Percentiles rank a stretch among this genome's conserved stretches.
phyloP scores from a whole-genome alignment of 2,888 invertebrate species.

The Hyles lineata region DNA sequence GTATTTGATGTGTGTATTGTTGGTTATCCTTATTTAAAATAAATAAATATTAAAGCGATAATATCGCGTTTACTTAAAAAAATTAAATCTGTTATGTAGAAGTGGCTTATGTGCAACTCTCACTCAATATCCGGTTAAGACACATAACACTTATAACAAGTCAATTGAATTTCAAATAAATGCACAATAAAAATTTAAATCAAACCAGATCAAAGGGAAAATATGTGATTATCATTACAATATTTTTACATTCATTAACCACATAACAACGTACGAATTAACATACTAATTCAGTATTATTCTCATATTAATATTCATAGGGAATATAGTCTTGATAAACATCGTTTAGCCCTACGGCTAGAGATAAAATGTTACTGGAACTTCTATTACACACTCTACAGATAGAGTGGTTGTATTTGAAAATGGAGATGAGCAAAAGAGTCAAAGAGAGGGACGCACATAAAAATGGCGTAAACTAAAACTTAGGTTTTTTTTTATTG shows the following conservation, averaged over 20 bases:
- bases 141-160: not conserved
- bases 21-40: too few species aligned
- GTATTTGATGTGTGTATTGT: too few species aligned
- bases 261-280: slow-evolving; percentile 27
- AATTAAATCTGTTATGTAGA: too few species aligned
- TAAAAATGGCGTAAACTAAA: too few species aligned
- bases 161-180: slow-evolving; percentile 7
- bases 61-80: too few species aligned
- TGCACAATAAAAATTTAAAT: not conserved
- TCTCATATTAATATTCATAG: not conserved
- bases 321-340: not conserved
- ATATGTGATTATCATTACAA: slow-evolving; percentile 3
- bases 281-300: slow-evolving; percentile 6
- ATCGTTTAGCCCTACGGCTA: not conserved
- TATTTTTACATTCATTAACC: slow-evolving; percentile 26
- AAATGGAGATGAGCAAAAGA: too few species aligned
- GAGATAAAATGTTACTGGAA: not conserved
- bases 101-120: not conserved
- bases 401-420: too few species aligned
- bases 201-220: not conserved
- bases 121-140: not conserved
- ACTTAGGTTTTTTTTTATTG: too few species aligned
- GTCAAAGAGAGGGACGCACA: too few species aligned
- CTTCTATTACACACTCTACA: not conserved
- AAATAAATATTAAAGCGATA: too few species aligned